Evolutionary conservation across 2,888 invertebrate genomes (phyloP), one percentile per base, ranked within the genome.

Genomic region (Melanostoma scalare): DNA sequence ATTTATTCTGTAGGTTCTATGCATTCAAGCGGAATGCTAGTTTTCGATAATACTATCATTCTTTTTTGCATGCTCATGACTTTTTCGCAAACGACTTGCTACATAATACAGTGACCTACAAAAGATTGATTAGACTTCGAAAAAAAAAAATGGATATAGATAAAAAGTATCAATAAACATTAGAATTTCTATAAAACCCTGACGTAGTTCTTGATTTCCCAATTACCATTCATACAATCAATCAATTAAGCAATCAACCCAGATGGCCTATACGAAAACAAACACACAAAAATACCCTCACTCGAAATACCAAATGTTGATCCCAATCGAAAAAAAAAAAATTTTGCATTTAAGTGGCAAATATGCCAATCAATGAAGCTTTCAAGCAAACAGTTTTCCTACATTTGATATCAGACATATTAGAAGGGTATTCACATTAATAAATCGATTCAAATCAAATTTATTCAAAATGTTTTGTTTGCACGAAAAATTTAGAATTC

Each of bases 361-460:
- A 63, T 63, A 30, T 63, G 63, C 63, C 63, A 63, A 38, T 50
- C 38, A 63, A 50, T 63, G 63, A 38, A 36, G 46, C 10, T 42
- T 42, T 42, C 42, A 42, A 42, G 42, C 10, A 10, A 10, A n/a
- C 44, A n/a, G 3, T 42, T 42, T 8, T 42, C 63, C 38, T 50
- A n/a, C n/a, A 4, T 31, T 63, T 36, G 48, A 63, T 46, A 63
- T 63, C 50, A 63, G 50, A 40, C 52, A 48, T 67, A 72, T 76
- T 72, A 81, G 33, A 8, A 67, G 67, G 60, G 48, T 72, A 76
- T 72, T 67, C 71, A 68, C 71, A 72, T 81, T 67, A 71, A 81
- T 76, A 71, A 81, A 81, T 76, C 65, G 67, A 67, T 61, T 67
- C 8, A 52, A 81, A 68, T 67, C 8, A 52, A 81, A 81, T 81